phyloP scores from a whole-genome alignment of 2,113 vertebrate species.

The Charadrius vociferus region DNA sequence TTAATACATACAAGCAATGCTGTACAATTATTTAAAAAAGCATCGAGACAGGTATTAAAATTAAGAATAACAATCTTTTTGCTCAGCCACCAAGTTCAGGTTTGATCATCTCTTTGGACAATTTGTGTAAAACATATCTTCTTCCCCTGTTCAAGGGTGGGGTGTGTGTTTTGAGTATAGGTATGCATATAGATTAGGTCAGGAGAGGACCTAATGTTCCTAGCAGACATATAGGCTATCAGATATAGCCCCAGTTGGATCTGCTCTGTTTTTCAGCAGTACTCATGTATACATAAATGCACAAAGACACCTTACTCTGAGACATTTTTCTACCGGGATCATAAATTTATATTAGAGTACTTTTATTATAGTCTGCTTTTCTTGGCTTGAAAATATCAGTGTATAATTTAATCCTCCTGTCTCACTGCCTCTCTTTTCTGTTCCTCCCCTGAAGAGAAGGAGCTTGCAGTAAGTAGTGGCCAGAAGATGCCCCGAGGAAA shows the following conservation, averaged over 20 bases:
- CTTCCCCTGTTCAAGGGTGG: not conserved
- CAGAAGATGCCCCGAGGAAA: slow-evolving; percentile 1
- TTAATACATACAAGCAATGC: not conserved
- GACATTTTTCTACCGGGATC: not conserved
- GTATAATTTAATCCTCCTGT: slow-evolving; percentile 6
- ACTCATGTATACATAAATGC: not conserved
- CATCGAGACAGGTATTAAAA: not conserved
- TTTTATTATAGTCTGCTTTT: not conserved
- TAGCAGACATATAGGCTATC: not conserved
- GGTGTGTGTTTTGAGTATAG: not conserved
- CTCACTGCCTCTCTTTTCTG: not conserved
- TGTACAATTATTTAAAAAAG: not conserved
- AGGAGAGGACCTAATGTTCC: not conserved
- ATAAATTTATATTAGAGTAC: not conserved
- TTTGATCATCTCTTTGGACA: not conserved
- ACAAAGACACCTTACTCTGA: not conserved
- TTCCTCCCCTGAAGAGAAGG: slow-evolving; percentile 8
- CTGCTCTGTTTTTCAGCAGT: not conserved
- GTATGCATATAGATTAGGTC: not conserved
- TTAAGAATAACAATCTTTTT: not conserved
- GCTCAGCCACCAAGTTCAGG: not conserved
- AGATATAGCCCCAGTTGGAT: not conserved
- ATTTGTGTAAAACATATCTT: not conserved
- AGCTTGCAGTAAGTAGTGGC: not conserved
- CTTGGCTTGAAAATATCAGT: slow-evolving; percentile 23